Evolutionary conservation across 2,888 invertebrate species (phyloP).

Genomic region (Napeogenes inachia): DNA sequence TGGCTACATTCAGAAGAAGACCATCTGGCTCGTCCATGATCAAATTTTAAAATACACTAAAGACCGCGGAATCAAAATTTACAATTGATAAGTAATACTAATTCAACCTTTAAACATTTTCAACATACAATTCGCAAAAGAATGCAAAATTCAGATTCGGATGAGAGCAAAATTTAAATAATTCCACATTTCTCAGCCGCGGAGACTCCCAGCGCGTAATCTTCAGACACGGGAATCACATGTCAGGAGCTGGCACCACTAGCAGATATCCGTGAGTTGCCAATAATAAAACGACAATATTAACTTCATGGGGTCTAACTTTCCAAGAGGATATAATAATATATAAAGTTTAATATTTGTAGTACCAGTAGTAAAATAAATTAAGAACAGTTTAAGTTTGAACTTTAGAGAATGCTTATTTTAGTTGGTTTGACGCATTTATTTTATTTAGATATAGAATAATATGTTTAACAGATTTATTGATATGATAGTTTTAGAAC

Average conservation of each 20-base stretch:
- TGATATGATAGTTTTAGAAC: background rate
- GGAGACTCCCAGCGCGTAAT: constrained; percentile 85
- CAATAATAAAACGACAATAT: constrained; percentile 27
- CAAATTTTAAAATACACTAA: too few relatives aligned
- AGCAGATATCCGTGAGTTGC: constrained; percentile 83
- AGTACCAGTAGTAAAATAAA: too few relatives aligned
- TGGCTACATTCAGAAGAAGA: background rate
- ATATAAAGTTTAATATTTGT: too few relatives aligned
- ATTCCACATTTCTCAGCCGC: constrained; percentile 75
- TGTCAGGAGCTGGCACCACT: constrained; percentile 79
- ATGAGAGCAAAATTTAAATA: constrained; percentile 33
- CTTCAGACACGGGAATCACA: constrained; percentile 85
- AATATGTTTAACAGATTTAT: background rate
- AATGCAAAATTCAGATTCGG: constrained; percentile 8
- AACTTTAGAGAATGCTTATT: background rate
- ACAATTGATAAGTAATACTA: too few relatives aligned
- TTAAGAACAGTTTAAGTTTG: background rate
- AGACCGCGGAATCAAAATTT: too few relatives aligned
- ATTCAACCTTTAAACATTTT: too few relatives aligned
- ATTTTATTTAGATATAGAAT: background rate
- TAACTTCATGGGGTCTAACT: constrained; percentile 29
- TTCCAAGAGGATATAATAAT: constrained; percentile 1
- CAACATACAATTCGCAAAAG: too few relatives aligned
- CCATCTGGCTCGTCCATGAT: too few relatives aligned
- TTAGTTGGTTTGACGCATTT: constrained; percentile 1